Evolutionary conservation across 2,888 invertebrate genomes (phyloP), one percentile per base, ranked within the genome.

Genomic region (Mesoligia furuncula): DNA sequence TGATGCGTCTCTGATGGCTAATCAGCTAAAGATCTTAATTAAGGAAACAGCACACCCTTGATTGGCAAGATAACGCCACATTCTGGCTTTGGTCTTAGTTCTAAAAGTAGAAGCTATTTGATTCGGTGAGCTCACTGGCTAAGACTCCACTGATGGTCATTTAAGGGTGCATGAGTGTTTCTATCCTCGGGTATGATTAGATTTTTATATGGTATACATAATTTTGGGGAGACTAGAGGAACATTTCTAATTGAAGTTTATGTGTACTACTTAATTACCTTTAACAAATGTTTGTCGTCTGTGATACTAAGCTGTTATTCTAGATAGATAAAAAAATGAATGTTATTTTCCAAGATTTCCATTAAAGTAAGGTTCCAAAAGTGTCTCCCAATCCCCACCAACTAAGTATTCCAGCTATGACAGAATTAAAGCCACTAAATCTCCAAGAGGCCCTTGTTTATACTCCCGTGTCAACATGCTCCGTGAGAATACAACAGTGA

Each of bases 11-110:
- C 45, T 4, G 17, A 54, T 54, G 31, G 20, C 66, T 86, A 75
- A 85, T 85, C 85, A 72, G 27, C 24, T 45, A 8, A 73, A 73
- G 67, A 80, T 85, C 73, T 85, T 85, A 81, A 79, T 87, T 77
- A 83, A 71, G 81, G 81, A 81, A 85, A 70, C 67, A 75, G 72
- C 69, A 27, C 48, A 71, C 72, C 73, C 74, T 81, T 81, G 89
- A 89, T 89, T 87, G 89, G 85, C 89, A 77, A 82, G 89, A 87
- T 88, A 89, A 86, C 79, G 20, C 57, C 65, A 61, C 27, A 66
- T 81, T 84, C 88, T 89, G 88, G 85, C 89, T 78, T 68, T 75
- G 64, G 75, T 62, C 15, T 67, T 73, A 36, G 45, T 57, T 81
- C 87, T 88, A 86, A 83, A 81, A 71, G 59, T 83, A 73, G 48